Percentiles rank a stretch among this genome's conserved stretches.
These are phyloP conservation scores for Chlorops oryzae DNA, from an alignment of 1,140 invertebrate genomes.

Conservation along the genomic window DNA sequence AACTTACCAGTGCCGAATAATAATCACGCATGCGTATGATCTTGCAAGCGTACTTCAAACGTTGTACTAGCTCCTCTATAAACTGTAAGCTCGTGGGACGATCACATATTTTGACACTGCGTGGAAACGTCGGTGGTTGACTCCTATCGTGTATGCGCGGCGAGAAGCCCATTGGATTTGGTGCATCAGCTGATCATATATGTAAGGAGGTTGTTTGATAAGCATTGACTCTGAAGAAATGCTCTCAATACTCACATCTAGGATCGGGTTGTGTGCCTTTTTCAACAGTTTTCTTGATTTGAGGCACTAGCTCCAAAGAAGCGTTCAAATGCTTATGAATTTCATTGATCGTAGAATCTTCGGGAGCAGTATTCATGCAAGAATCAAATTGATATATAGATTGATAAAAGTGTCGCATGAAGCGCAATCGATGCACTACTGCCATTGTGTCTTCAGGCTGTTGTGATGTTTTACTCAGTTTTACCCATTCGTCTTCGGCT, in stretches of 20 bases:
- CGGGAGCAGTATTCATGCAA: conserved; percentile 53
- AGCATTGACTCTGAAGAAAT: background rate
- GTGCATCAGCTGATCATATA: conserved; percentile 51
- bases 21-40: conserved; percentile 73
- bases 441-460: conserved; percentile 52
- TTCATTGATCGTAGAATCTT: conserved; percentile 59
- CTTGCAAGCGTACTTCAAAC: conserved; percentile 76
- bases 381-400: conserved; percentile 64
- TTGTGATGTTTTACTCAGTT: conserved; percentile 59
- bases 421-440: conserved; percentile 74
- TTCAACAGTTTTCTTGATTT: conserved; percentile 69
- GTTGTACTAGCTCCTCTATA: conserved; percentile 72
- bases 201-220: conserved; percentile 1
- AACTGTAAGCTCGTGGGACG: conserved; percentile 77
- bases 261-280: conserved; percentile 69
- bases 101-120: conserved; percentile 89
- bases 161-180: conserved; percentile 81
- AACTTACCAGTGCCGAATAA: conserved; percentile 70
- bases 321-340: conserved; percentile 61
- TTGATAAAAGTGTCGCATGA: conserved; percentile 79
- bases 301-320: conserved; percentile 68
- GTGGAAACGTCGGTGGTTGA: conserved; percentile 94
- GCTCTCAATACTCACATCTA: conserved; percentile 53
- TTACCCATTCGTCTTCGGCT: conserved; percentile 85
- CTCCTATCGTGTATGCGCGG: conserved; percentile 91